Evolutionary conservation across 2,888 invertebrate genomes (phyloP), one percentile per base, ranked within the genome.

Genomic region (Brachypterus glaber): DNA sequence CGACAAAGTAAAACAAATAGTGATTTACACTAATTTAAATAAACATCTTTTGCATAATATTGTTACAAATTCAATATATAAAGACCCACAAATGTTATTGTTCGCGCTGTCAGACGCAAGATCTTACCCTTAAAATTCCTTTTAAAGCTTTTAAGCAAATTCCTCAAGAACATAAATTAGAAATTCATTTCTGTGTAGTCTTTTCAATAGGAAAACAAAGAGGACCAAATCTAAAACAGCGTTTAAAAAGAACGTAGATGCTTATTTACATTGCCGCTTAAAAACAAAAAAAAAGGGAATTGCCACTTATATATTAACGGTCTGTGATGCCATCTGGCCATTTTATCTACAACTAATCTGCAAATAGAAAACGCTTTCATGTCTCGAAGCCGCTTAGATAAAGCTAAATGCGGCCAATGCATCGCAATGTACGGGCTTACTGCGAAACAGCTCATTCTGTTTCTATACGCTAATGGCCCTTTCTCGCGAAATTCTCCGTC

Each of bases 11-110:
- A n/a, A n/a, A n/a, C n/a, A n/a, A n/a, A n/a, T n/a, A n/a, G n/a
- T n/a, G n/a, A n/a, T n/a, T n/a, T n/a, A n/a, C 45, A 41, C 47
- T 58, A 60, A 62, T 60, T 60, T 59, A 58, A 60, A 61, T 61
- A 61, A 62, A 61, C 60, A 60, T 57, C 57, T 56, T 54, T n/a
- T 49, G 44, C 55, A 58, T 55, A 56, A 60, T 58, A 57, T 57
- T 57, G 57, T 58, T 55, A 56, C 57, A 54, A 59, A 57, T 51
- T 51, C 52, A 57, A 59, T 58, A 58, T 54, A 56, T 57, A 55
- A 59, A 57, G 57, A 53, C 54, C 52, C 54, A 42, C 46, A 55
- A 54, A 56, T 61, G 60, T 60, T 60, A 60, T 62, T 61, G 60
- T 60, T 60, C 54, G 42, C 49, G 51, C 55, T 55, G 55, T 57